A percentile compares a stretch with the other conserved stretches of the same genome.
phyloP scores from a whole-genome alignment of 1,140 invertebrate species.

The Drosophila varians region DNA sequence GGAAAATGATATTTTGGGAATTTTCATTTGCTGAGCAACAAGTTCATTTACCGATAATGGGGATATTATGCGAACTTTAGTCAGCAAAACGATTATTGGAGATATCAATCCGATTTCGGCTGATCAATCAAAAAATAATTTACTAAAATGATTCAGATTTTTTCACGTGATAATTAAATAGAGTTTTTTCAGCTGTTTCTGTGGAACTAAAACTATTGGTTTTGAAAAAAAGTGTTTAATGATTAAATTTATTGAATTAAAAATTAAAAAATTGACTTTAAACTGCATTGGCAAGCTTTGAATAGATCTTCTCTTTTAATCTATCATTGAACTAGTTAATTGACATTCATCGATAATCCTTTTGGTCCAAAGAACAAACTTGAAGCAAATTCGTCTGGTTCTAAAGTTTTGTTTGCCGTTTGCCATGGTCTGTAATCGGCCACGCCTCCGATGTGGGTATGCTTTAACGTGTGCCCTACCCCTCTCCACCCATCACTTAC shows the following conservation, averaged over 20 bases:
- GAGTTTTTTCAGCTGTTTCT: constrained; percentile 1
- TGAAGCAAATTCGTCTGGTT: not conserved
- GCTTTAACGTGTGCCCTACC: constrained; percentile 23
- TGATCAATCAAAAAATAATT: not conserved
- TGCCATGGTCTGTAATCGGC: constrained; percentile 34
- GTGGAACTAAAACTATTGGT: too few relatives aligned
- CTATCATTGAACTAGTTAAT: not conserved
- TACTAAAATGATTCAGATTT: not conserved
- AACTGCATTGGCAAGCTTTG: not conserved
- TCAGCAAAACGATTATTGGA: not conserved
- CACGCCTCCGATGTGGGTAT: constrained; percentile 35
- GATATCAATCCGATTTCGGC: constrained; percentile 6
- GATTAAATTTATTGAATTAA: too few relatives aligned
- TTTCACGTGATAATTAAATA: too few relatives aligned
- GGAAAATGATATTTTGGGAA: not conserved
- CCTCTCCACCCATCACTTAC: not conserved
- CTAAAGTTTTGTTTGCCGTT: not conserved
- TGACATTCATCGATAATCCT: not conserved
- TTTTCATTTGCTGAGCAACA: not conserved
- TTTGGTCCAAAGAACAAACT: not conserved
- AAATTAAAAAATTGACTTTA: too few relatives aligned
- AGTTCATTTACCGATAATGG: not conserved
- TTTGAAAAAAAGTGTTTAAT: too few relatives aligned
- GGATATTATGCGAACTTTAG: not conserved
- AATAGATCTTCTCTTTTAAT: not conserved